Conservation (phyloP, 2,888 invertebrate genomes). For the Ophion ellenae region DNA sequence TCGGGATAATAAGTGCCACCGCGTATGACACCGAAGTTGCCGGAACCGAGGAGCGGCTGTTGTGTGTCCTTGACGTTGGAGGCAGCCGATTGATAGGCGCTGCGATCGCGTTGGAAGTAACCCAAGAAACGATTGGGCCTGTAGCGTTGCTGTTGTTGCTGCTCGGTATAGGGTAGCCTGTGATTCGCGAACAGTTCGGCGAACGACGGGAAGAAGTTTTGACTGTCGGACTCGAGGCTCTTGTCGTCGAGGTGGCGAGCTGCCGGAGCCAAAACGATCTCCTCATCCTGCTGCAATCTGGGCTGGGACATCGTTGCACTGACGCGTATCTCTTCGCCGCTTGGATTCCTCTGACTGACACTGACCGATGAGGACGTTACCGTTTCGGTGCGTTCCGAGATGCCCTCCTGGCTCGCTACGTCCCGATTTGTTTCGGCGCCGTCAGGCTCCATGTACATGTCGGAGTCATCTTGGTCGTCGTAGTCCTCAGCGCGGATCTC, state of each 20-base stretch:
- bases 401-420: slow-evolving; percentile 44
- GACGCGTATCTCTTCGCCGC: slow-evolving; percentile 68
- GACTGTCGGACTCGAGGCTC: slow-evolving; percentile 86
- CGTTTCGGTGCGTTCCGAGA: slow-evolving; percentile 45
- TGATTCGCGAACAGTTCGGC: slow-evolving; percentile 87
- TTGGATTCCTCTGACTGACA: slow-evolving; percentile 49
- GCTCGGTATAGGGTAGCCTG: slow-evolving; percentile 87
- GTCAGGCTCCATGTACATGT: slow-evolving; percentile 84
- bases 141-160: slow-evolving; percentile 77
- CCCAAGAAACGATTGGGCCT: slow-evolving; percentile 81
- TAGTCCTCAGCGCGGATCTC: slow-evolving; percentile 79
- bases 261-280: slow-evolving; percentile 33
- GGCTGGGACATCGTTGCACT: slow-evolving; percentile 68
- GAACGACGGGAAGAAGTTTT: slow-evolving; percentile 92
- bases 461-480: slow-evolving; percentile 83
- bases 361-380: slow-evolving; percentile 54
- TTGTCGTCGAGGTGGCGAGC: slow-evolving; percentile 74
- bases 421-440: slow-evolving; percentile 72
- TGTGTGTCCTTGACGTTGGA: slow-evolving; percentile 83
- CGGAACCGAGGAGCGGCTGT: slow-evolving; percentile 88
- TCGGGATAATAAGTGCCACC: slow-evolving; percentile 93
- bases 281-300: slow-evolving; percentile 51
- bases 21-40: slow-evolving; percentile 93
- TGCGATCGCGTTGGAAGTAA: slow-evolving; percentile 80
- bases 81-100: slow-evolving; percentile 75